phyloP scores from a whole-genome alignment of 1,140 invertebrate species.

The Drosophila sturtevanti region DNA sequence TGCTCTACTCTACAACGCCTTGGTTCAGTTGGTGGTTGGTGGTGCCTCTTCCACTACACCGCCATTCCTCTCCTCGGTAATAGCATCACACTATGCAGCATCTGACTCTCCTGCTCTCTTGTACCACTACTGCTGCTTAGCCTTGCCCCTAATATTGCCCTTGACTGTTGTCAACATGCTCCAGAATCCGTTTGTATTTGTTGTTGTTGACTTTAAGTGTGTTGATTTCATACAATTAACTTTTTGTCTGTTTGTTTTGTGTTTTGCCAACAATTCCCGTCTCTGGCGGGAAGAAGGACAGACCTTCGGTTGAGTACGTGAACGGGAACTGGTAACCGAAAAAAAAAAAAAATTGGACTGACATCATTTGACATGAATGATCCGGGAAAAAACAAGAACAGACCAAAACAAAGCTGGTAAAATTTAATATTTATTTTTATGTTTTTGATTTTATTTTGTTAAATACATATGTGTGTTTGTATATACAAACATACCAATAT shows the following conservation, averaged over 20 bases:
- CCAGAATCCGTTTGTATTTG: slow-evolving; percentile 25
- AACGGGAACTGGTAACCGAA: neutral
- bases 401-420: slow-evolving; percentile 23
- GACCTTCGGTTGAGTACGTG: neutral
- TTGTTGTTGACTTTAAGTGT: slow-evolving; percentile 74
- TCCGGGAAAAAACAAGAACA: slow-evolving; percentile 7
- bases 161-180: slow-evolving; percentile 75
- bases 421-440: slow-evolving; percentile 63
- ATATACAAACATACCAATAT: too few species aligned
- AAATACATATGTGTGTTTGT: neutral
- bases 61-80: too few species aligned
- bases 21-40: slow-evolving; percentile 34
- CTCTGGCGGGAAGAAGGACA: neutral
- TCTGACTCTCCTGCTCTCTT: slow-evolving; percentile 23
- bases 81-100: neutral
- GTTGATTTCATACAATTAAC: slow-evolving; percentile 81
- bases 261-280: slow-evolving; percentile 60
- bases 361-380: slow-evolving; percentile 47
- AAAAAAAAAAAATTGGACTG: slow-evolving; percentile 34
- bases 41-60: too few species aligned
- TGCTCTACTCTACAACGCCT: slow-evolving; percentile 54
- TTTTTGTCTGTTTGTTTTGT: slow-evolving; percentile 74
- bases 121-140: neutral
- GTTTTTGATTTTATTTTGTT: slow-evolving; percentile 46
- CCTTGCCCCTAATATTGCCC: slow-evolving; percentile 61